Percentiles rank a stretch among this genome's conserved stretches.
phyloP scores from a whole-genome alignment of 35 echinoderm and acorn worm species.

The Antedon bifida region DNA sequence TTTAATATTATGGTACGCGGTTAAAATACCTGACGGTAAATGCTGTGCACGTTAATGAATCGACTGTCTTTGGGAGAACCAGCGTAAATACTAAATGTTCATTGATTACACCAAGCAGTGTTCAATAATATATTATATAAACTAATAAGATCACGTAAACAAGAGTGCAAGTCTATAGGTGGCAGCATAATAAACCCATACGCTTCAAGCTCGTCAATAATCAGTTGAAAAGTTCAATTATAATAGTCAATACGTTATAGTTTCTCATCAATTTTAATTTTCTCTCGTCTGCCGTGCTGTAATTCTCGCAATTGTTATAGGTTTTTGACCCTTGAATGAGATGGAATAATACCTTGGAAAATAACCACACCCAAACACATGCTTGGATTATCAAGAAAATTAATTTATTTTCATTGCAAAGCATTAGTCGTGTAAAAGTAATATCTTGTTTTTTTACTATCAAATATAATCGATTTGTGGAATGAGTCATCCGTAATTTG shows the following conservation, averaged over 20 bases:
- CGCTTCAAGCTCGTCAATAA: not conserved
- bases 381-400: not conserved
- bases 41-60: not conserved
- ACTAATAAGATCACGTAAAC: not conserved
- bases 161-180: not conserved
- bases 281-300: not conserved
- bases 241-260: not conserved
- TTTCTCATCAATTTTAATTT: not conserved
- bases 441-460: not conserved
- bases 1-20: not conserved
- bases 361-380: not conserved
- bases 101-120: not conserved
- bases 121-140: not conserved
- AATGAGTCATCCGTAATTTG: not conserved
- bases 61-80: not conserved
- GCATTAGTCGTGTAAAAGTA: not conserved
- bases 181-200: not conserved
- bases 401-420: not conserved
- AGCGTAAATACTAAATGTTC: not conserved
- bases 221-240: not conserved
- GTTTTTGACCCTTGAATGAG: not conserved
- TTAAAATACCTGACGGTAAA: not conserved
- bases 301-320: not conserved
- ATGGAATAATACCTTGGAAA: not conserved
- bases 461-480: not conserved